Conservation (phyloP, 2,797 vertebrate genomes). For the Glyptemys insculpta region DNA sequence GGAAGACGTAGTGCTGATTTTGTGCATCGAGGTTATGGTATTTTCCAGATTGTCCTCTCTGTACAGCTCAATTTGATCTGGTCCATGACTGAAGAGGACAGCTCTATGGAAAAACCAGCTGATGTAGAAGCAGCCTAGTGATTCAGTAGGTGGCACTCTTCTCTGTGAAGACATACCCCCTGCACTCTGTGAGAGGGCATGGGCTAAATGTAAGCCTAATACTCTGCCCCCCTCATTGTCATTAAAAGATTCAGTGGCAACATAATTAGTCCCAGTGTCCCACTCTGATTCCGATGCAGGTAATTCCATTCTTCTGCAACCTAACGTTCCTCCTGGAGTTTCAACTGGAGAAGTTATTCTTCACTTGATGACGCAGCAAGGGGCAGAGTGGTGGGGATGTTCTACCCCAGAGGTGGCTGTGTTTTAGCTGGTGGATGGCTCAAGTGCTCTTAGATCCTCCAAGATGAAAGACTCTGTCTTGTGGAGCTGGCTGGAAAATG, state of each 20-base stretch:
- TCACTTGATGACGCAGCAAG: neutral
- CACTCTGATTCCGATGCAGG: neutral
- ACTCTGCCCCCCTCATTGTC: neutral
- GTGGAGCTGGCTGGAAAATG: neutral
- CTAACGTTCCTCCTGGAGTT: neutral
- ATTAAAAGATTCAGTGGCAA: neutral
- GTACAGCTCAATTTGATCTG: neutral
- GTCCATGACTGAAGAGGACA: neutral
- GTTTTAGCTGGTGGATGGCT: neutral
- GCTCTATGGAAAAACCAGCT: neutral
- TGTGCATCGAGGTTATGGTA: neutral
- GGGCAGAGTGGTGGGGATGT: neutral
- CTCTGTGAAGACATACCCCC: neutral
- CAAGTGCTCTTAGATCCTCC: neutral
- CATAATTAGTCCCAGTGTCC: neutral
- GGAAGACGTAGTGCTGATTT: neutral
- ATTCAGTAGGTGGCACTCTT: slow-evolving; percentile 19
- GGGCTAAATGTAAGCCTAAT: neutral
- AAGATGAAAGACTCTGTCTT: neutral
- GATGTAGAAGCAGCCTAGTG: neutral
- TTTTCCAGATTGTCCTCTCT: neutral
- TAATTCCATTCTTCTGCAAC: neutral
- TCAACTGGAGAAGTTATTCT: neutral
- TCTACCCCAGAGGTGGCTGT: neutral
- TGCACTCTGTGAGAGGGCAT: neutral